Percentiles rank a stretch among this genome's conserved stretches.
Conservation (phyloP, 2,888 invertebrate species). For the Quadroppia sp. region DNA sequence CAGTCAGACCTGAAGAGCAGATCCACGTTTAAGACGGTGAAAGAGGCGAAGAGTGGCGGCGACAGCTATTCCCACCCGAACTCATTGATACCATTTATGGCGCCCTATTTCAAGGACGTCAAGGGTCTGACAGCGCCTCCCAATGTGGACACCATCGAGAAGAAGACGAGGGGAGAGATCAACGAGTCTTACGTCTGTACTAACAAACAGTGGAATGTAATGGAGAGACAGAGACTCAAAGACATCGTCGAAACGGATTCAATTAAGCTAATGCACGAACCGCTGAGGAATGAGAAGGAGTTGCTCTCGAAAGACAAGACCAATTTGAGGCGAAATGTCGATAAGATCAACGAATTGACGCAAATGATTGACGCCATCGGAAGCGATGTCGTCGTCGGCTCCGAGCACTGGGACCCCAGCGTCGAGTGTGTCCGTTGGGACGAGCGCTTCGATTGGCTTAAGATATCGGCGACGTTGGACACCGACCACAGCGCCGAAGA, state of each 20-base stretch:
- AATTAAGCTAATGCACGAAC: background rate
- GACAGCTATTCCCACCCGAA: constrained; percentile 29
- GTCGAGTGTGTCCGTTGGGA: too few relatives aligned
- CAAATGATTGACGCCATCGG: constrained; percentile 48
- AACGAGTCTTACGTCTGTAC: constrained; percentile 17
- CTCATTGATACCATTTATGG: constrained; percentile 52
- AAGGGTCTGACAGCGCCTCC: constrained; percentile 58
- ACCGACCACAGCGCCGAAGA: constrained; percentile 55
- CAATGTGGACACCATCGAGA: constrained; percentile 55
- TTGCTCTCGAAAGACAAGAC: background rate
- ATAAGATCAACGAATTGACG: constrained; percentile 22
- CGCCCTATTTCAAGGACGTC: constrained; percentile 66
- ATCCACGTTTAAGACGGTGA: background rate
- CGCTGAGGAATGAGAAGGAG: constrained; percentile 17
- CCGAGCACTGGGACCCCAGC: too few relatives aligned
- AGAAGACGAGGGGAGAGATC: constrained; percentile 40
- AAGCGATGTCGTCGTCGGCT: background rate
- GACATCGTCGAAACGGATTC: background rate
- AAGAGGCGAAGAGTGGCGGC: background rate
- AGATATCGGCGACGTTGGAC: constrained; percentile 16
- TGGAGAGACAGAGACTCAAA: constrained; percentile 30
- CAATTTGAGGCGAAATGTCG: background rate
- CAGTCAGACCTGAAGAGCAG: constrained; percentile 10
- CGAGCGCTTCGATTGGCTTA: constrained; percentile 45
- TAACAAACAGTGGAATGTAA: constrained; percentile 37